These are phyloP conservation scores for Sarcophaga rosellei DNA, from an alignment of 2,888 invertebrate genomes.

Conservation along the genomic window DNA sequence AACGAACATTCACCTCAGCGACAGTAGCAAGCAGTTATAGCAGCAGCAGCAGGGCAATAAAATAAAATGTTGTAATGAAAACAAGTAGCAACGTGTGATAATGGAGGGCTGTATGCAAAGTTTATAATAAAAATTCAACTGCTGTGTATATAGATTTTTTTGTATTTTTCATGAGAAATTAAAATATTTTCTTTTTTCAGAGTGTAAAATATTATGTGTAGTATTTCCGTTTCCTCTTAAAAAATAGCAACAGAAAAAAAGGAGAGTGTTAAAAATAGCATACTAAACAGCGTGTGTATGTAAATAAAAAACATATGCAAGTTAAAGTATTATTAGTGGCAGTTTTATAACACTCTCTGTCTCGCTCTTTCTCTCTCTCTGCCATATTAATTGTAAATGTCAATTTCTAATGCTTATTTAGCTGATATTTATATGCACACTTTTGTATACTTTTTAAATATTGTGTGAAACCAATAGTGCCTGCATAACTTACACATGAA, in stretches of 20 bases:
- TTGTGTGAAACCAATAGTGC: too few relatives aligned
- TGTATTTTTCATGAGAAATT: too few relatives aligned
- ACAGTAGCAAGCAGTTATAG: background rate
- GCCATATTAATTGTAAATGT: conserved; percentile 35
- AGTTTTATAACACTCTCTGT: conserved; percentile 23
- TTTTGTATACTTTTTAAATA: too few relatives aligned
- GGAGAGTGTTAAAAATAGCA: too few relatives aligned
- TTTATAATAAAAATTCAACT: background rate
- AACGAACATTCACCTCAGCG: conserved; percentile 51
- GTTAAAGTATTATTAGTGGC: conserved; percentile 19
- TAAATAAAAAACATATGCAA: background rate
- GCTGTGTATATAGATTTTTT: too few relatives aligned
- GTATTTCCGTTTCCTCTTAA: too few relatives aligned
- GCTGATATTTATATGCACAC: background rate
- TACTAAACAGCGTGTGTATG: too few relatives aligned
- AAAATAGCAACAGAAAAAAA: too few relatives aligned
- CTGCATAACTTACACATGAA: too few relatives aligned
- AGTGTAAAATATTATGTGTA: too few relatives aligned
- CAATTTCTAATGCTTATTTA: conserved; percentile 27
- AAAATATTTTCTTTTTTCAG: too few relatives aligned
- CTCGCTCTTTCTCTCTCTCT: background rate
- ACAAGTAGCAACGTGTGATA: background rate
- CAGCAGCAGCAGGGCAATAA: conserved; percentile 71
- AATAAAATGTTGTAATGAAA: conserved; percentile 27
- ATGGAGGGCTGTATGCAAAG: background rate